Evolutionary conservation across 2,888 invertebrate genomes (phyloP), one percentile per base, ranked within the genome.

Genomic region (Ectemnius cavifrons): DNA sequence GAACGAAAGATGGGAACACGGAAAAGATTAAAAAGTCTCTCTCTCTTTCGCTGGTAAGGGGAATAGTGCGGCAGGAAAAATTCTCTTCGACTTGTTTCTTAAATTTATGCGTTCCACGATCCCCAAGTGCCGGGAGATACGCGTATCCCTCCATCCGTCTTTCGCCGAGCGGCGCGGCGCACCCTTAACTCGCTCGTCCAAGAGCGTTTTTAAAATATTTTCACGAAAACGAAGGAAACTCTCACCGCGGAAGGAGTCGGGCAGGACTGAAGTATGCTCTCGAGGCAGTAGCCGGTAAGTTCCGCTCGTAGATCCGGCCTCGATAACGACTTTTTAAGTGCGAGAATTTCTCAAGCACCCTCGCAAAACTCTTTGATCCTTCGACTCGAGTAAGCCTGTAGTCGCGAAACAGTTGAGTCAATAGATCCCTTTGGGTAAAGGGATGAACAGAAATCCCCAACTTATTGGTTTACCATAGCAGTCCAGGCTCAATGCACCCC

Each of bases 281-380:
- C 46, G 27, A 28, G 13, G 23, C 58, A 14, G 14, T 16, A 37
- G 46, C 13, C 59, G 37, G 56, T 27, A 28, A 52, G 62, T 63
- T 45, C 49, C 27, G 23, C 3, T 45, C 57, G 11, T 27, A 65
- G 68, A 72, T 70, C 59, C 49, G 14, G 18, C 65, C 45, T 49
- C 66, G 77, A 72, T 82, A 84, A 84, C 81, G 84, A 84, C 79
- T 84, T 84, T 80, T 78, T 81, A 85, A 84, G 84, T 75, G 82
- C 27, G 66, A 58, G 77, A 79, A 82, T 82, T 84, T 81, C 71
- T 68, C 73, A 70, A 63, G 61, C 70, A 23, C 49, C 62, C 27
- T 20, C 5, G 18, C 16, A 13, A 2, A 52, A 52, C n/a, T 52
- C 52, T 52, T 52, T 52, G 52, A 52, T 52, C 52, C 16, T 16